Conservation (phyloP, 2,888 invertebrate species). For the Lypha dubia region DNA sequence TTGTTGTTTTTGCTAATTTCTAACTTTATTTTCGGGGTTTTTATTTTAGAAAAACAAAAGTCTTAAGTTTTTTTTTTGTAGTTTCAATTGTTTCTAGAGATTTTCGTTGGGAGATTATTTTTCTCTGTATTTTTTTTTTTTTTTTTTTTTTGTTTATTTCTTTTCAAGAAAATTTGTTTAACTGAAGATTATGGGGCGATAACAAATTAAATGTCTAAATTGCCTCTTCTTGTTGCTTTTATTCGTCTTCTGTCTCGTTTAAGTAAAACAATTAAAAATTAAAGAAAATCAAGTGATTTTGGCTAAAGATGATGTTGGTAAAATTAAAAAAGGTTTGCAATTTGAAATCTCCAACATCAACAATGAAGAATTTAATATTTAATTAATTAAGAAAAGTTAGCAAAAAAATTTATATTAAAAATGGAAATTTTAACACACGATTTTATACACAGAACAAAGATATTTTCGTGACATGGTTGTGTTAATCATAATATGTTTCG, state of each 20-base stretch:
- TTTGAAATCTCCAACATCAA: background rate
- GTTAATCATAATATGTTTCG: too few species aligned
- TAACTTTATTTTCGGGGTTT: slow-evolving; percentile 39
- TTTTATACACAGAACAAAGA: too few species aligned
- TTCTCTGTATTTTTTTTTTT: slow-evolving; percentile 45
- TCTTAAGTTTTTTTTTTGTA: background rate
- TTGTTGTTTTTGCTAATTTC: slow-evolving; percentile 40
- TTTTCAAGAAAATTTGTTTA: slow-evolving; percentile 24
- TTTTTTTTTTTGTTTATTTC: slow-evolving; percentile 37
- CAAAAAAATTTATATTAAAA: too few species aligned
- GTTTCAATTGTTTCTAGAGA: slow-evolving; percentile 30
- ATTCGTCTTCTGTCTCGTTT: slow-evolving; percentile 4
- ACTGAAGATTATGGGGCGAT: slow-evolving; percentile 51
- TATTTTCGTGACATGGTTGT: too few species aligned
- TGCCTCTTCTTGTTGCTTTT: slow-evolving; percentile 30
- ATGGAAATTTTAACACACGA: too few species aligned
- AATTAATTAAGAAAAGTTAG: too few species aligned
- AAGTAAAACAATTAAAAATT: slow-evolving; percentile 33
- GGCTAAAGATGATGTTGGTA: slow-evolving; percentile 17
- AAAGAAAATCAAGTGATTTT: slow-evolving; percentile 5
- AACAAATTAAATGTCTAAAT: slow-evolving; percentile 65
- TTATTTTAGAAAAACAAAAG: slow-evolving; percentile 6
- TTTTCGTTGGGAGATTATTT: slow-evolving; percentile 56
- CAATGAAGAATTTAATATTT: background rate
- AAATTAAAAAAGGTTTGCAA: slow-evolving; percentile 2